Evolutionary conservation across 2,113 vertebrate species (phyloP), one percentile per base, ranked within the genome.

Genomic region (Cygnus atratus): DNA sequence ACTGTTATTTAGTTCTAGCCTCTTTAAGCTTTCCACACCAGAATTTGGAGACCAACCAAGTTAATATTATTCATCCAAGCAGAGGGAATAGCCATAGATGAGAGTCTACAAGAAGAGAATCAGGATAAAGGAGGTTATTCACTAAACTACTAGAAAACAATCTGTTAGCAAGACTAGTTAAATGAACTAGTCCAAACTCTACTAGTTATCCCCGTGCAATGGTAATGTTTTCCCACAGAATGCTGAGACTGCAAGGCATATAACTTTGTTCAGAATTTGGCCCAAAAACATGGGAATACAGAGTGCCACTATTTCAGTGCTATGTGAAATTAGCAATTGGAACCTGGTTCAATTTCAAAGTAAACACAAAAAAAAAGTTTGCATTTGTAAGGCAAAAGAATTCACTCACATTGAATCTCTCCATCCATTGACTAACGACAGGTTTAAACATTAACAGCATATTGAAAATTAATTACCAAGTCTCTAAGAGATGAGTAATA

Each of bases 201-300:
- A 96, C 92, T 95, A 95, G 92, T 97, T 96, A 97, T 94, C 92
- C 93, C 92, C 4, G 9, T 96, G 95, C 95, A 97, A 96, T 92
- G 92, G 78, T 79, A 96, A 73, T 83, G 90, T 62, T 93, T 94
- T 82, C 87, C 84, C 91, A 92, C 46, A 7, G 31, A 95, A 66
- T 24, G 37, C 71, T 92, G 81, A 94, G 70, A 75, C 71, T 73
- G 81, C 89, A 91, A 94, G 62, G 62, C 66, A 87, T 39, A 57
- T 43, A 95, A 91, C 52, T 41, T 76, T 21, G 17, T 43, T n/a
- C 61, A 88, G 66, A 88, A 43, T 63, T n/a, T 68, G 81, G 54
- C 63, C 67, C 73, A 19, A 73, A 80, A 90, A 33, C 13, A 11
- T 4, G 67, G 93, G 95, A 95, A 97, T 61, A 84, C 91, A 97